phyloP scores from a whole-genome alignment of 2,113 vertebrate species.

The Murina feae region DNA sequence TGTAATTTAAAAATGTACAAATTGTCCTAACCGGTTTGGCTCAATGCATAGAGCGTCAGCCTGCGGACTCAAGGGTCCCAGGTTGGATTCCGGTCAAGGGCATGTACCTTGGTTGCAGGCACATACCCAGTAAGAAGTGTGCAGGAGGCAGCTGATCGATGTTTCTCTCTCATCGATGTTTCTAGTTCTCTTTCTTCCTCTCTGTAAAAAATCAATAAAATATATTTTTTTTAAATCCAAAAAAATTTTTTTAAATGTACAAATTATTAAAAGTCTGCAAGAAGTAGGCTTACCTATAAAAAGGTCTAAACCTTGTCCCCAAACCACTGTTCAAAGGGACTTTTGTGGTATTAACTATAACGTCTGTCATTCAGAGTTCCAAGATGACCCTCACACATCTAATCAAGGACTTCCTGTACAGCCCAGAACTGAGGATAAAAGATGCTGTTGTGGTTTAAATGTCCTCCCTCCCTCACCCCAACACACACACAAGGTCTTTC shows the following conservation, averaged over 20 bases:
- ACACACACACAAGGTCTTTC: constrained; percentile 48
- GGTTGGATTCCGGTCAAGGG: no score
- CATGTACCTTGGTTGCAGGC: no score
- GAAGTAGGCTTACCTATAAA: background rate
- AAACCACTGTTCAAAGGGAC: constrained; percentile 37
- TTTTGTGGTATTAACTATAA: constrained; percentile 55
- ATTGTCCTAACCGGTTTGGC: no score
- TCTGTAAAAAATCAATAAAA: no score
- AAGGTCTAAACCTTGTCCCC: background rate
- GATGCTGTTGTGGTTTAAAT: constrained; percentile 42
- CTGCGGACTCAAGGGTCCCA: no score
- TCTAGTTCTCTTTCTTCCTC: no score
- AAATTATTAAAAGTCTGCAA: background rate
- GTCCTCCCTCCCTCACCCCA: background rate
- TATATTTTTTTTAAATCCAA: no score
- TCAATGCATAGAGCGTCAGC: no score
- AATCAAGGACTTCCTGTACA: constrained; percentile 65
- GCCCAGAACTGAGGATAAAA: constrained; percentile 38
- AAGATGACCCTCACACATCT: constrained; percentile 6
- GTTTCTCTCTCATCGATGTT: no score
- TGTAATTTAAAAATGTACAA: background rate
- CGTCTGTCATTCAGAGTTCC: background rate
- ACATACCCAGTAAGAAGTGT: no score
- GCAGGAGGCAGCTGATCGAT: no score
- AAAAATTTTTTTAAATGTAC: no score